Evolutionary conservation across 1,140 invertebrate species (phyloP), one percentile per base, ranked within the genome.

Genomic region (Halictus rubicundus): DNA sequence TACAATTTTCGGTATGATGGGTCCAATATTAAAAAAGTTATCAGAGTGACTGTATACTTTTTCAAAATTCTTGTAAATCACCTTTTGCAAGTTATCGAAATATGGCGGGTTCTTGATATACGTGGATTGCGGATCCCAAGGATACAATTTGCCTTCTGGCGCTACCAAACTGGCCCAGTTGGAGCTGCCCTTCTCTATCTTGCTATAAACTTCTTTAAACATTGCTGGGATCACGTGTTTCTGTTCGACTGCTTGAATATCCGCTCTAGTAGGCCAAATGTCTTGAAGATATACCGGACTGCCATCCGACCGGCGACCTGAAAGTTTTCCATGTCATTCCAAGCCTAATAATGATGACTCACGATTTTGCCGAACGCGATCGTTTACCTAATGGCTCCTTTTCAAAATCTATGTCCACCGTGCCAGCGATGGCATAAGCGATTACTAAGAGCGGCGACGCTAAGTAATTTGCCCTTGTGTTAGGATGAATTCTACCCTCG

Each of bases 51-150:
- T n/a, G n/a, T n/a, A n/a, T n/a, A n/a, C n/a, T n/a, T n/a, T n/a
- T n/a, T n/a, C n/a, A n/a, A n/a, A n/a, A n/a, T n/a, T n/a, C n/a
- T n/a, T n/a, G n/a, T n/a, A n/a, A n/a, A 52, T 39, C 61, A 96
- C 95, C 92, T 94, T 95, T 80, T 95, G 95, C 95, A 99, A 97
- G 59, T 94, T 95, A 80, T 98, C 95, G 92, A 99, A 99, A 94
- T 99, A 99, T n/a, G 99, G 99, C 4, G 98, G 98, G 86, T 94
- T 95, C 93, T 99, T 99, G 78, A 99, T 99, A 88, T 99, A 99
- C 0, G 99, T 99, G 0, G 98, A 99, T 39, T 94, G 94, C 0
- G 86, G 71, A 89, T 99, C 97, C 99, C 99, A 99, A 0, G 97
- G 96, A 94, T 99, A 99, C 9, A 99, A 93, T 88, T 96, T 95